Percentiles rank a stretch among this genome's conserved stretches.
Evolutionary conservation across 2,113 vertebrate species (phyloP).

Genomic region (Pseudolaguvia tuberculata): DNA sequence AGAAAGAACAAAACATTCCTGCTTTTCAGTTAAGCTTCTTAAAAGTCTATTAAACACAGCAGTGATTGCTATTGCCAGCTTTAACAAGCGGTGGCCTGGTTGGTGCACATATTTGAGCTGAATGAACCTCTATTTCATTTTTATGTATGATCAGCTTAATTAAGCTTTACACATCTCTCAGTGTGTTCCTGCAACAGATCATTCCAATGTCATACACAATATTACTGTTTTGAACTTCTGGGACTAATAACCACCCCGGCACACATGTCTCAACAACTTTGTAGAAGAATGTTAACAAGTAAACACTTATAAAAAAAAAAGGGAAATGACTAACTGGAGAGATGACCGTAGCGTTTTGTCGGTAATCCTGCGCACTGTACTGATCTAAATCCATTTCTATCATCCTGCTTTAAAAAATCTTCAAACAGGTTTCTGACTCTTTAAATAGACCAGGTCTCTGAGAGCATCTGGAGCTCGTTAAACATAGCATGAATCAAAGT

Average conservation of each 20-base stretch:
- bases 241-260: constrained; percentile 36
- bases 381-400: constrained; percentile 36
- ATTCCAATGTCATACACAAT: neutral
- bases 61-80: constrained; percentile 6
- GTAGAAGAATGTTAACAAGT: constrained; percentile 66
- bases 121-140: constrained; percentile 14
- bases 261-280: constrained; percentile 31
- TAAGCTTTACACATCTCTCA: constrained; percentile 10
- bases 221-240: constrained; percentile 35
- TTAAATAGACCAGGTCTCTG: constrained; percentile 49
- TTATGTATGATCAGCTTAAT: neutral
- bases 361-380: constrained; percentile 44
- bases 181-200: constrained; percentile 7
- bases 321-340: constrained; percentile 56
- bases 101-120: neutral
- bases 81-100: constrained; percentile 4
- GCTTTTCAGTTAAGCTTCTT: constrained; percentile 17
- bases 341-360: constrained; percentile 58
- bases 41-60: constrained; percentile 31
- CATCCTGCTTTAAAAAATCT: neutral
- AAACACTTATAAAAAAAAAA: constrained; percentile 52
- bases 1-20: constrained; percentile 22
- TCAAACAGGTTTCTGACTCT: constrained; percentile 63
- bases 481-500: constrained; percentile 55
- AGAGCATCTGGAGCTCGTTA: constrained; percentile 66